Evolutionary conservation across 2,797 vertebrate genomes (phyloP).

Genomic region (Bryconaethiops microstoma): DNA sequence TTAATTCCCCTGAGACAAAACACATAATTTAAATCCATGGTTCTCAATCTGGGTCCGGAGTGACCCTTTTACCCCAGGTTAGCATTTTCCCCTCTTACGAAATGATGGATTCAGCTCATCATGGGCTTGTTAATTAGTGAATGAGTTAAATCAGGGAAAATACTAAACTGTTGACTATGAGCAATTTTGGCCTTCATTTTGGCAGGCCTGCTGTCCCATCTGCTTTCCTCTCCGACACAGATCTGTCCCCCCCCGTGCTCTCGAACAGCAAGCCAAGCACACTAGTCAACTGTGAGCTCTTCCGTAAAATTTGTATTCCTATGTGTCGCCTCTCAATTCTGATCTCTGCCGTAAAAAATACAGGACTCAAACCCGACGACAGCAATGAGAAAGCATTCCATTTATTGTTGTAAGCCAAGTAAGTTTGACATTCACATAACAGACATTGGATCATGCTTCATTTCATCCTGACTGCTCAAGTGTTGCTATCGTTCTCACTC

Average conservation of each 20-base stretch:
- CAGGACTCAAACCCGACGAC: slow-evolving; percentile 1
- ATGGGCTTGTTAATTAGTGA: slow-evolving; percentile 45
- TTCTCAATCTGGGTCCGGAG: neutral
- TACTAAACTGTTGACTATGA: slow-evolving; percentile 17
- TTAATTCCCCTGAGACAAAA: neutral
- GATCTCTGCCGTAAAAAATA: neutral
- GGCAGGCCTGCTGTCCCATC: slow-evolving; percentile 38
- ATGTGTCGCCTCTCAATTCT: neutral
- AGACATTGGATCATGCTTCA: neutral
- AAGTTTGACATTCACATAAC: slow-evolving; percentile 11
- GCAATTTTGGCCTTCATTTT: slow-evolving; percentile 30
- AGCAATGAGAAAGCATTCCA: slow-evolving; percentile 20
- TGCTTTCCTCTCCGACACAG: slow-evolving; percentile 29
- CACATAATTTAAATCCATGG: neutral
- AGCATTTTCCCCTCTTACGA: neutral
- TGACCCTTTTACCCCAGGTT: neutral
- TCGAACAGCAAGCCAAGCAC: slow-evolving; percentile 25
- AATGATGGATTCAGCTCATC: slow-evolving; percentile 33
- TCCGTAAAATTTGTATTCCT: neutral
- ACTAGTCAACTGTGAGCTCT: slow-evolving; percentile 8
- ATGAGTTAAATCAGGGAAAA: slow-evolving; percentile 42
- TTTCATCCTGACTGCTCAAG: slow-evolving; percentile 15
- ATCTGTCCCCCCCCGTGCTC: slow-evolving; percentile 19
- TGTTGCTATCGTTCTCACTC: neutral
- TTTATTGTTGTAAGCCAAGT: slow-evolving; percentile 29